A percentile compares a stretch with the other conserved stretches of the same genome.
phyloP scores from a whole-genome alignment of 53 echinoderm and acorn worm species.

The Paracentrotus lividus region DNA sequence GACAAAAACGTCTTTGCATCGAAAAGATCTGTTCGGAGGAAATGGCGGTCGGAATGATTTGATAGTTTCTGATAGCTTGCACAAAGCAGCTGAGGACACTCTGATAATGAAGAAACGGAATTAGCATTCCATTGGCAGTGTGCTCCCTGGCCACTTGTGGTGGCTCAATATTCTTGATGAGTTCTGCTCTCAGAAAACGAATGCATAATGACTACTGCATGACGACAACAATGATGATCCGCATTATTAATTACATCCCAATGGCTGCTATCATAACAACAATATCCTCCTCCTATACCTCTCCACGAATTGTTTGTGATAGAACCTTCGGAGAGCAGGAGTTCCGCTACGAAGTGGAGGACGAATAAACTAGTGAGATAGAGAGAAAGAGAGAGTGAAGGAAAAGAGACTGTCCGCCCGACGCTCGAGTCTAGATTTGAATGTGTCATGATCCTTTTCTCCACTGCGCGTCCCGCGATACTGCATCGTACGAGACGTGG shows the following conservation, averaged over 20 bases:
- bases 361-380: neutral
- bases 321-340: conserved; percentile 45
- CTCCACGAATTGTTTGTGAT: conserved; percentile 49
- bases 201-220: conserved; percentile 34
- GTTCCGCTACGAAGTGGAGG: conserved; percentile 20
- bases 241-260: conserved; percentile 63
- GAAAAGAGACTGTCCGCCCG: neutral
- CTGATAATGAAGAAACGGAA: neutral
- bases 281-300: conserved; percentile 36
- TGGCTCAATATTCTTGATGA: conserved; percentile 49
- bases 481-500: neutral
- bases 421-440: neutral
- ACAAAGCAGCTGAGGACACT: neutral
- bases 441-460: neutral
- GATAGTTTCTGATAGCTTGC: too few relatives aligned
- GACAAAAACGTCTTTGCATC: too few relatives aligned
- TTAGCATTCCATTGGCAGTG: neutral
- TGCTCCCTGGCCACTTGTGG: conserved; percentile 35
- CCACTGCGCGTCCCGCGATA: neutral
- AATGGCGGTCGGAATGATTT: too few relatives aligned
- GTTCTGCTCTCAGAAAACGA: neutral
- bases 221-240: conserved; percentile 21
- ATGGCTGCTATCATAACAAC: conserved; percentile 44
- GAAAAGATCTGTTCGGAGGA: too few relatives aligned
- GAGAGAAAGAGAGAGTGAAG: neutral